phyloP scores from a whole-genome alignment of 2,797 vertebrate genomes.

The Microcaecilia unicolor region DNA sequence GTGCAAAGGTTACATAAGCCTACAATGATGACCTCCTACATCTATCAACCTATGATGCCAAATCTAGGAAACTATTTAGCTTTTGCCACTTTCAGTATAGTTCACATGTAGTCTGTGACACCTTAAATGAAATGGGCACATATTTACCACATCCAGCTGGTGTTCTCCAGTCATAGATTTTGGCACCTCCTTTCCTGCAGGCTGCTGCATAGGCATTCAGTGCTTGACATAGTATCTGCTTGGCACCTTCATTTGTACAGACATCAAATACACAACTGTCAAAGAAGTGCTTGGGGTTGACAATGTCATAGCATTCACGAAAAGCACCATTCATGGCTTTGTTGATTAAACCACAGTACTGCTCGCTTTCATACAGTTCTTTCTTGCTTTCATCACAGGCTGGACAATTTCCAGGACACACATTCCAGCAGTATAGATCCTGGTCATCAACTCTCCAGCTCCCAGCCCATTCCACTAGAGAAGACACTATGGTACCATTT shows the following conservation, averaged over 20 bases:
- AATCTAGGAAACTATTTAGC: too few species aligned
- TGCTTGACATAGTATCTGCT: slow-evolving; percentile 26
- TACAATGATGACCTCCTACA: too few species aligned
- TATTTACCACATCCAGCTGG: slow-evolving; percentile 36
- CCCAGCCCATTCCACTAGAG: background rate
- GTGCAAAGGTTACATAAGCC: too few species aligned
- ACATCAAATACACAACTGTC: slow-evolving; percentile 26
- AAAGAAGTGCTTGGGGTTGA: slow-evolving; percentile 24
- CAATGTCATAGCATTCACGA: slow-evolving; percentile 33
- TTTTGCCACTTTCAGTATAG: too few species aligned
- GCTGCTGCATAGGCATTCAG: slow-evolving; percentile 30
- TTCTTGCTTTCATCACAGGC: background rate
- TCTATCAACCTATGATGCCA: too few species aligned
- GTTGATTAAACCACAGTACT: slow-evolving; percentile 5
- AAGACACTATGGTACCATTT: background rate
- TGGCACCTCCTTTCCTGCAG: slow-evolving; percentile 28
- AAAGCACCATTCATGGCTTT: slow-evolving; percentile 41
- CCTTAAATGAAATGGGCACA: background rate
- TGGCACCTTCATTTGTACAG: slow-evolving; percentile 10
- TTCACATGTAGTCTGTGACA: too few species aligned
- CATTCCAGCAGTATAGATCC: slow-evolving; percentile 7
- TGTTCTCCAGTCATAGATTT: slow-evolving; percentile 33
- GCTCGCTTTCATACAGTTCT: background rate
- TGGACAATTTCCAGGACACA: background rate
- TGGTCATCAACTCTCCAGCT: slow-evolving; percentile 14